These are phyloP conservation scores for Amyelois transitella DNA, from an alignment of 1,140 invertebrate genomes.

Conservation along the genomic window DNA sequence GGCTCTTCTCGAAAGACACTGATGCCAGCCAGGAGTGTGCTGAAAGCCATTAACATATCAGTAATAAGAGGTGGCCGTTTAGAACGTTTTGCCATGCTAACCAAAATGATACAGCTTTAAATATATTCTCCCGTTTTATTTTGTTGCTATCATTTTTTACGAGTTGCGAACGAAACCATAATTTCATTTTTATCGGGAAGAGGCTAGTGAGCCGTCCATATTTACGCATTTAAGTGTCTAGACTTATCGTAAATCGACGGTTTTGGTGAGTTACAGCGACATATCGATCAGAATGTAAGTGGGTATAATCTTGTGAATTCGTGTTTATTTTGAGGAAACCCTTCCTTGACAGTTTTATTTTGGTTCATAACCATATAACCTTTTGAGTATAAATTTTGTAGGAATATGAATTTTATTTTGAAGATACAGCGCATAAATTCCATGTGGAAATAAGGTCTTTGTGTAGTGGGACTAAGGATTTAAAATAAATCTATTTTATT, in stretches of 20 bases:
- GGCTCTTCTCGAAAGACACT: no score
- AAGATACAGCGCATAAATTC: no score
- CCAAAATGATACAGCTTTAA: conserved; percentile 2
- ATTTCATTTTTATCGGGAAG: conserved; percentile 2
- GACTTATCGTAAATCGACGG: not conserved
- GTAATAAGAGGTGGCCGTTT: not conserved
- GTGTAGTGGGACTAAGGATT: no score
- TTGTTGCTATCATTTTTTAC: conserved; percentile 3
- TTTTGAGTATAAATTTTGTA: no score
- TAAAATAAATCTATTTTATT: not conserved
- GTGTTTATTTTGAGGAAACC: not conserved
- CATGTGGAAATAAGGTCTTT: no score
- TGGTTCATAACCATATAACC: no score
- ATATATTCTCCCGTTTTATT: conserved; percentile 4
- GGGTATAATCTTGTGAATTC: conserved; percentile 2
- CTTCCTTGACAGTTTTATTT: not conserved
- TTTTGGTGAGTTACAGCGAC: conserved; percentile 1
- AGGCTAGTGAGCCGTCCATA: conserved; percentile 1
- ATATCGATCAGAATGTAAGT: not conserved
- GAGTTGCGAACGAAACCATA: conserved; percentile 1
- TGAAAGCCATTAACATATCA: conserved; percentile 4
- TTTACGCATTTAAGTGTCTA: not conserved
- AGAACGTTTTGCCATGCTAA: not conserved
- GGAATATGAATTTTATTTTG: no score
- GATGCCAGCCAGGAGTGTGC: no score